Evolutionary conservation across 2,113 vertebrate species (phyloP).

Genomic region (Bubalus kerabau): DNA sequence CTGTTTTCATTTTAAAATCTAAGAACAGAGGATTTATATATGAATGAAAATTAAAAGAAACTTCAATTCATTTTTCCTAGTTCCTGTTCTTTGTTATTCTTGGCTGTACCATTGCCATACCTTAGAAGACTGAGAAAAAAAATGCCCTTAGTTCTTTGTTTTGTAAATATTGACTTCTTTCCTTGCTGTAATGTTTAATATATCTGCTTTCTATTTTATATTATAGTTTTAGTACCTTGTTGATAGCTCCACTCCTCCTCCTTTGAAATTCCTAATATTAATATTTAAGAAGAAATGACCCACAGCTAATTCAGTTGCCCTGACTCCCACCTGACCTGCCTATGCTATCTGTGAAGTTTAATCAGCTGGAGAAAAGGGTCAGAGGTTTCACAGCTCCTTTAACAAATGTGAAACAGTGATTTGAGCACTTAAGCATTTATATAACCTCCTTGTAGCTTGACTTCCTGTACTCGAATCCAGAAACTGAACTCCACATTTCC

Average conservation of each 20-base stretch:
- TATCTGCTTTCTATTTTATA: slow-evolving; percentile 51
- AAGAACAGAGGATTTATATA: slow-evolving; percentile 36
- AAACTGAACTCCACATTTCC: neutral
- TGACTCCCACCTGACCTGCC: neutral
- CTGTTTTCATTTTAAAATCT: slow-evolving; percentile 48
- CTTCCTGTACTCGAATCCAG: neutral
- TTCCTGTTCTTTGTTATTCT: slow-evolving; percentile 51
- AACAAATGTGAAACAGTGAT: neutral
- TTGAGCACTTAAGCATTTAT: neutral
- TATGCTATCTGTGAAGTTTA: neutral
- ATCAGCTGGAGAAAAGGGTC: neutral
- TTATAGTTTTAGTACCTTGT: neutral
- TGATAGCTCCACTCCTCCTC: neutral
- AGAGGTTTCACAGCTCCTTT: neutral
- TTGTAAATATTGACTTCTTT: slow-evolving; percentile 41
- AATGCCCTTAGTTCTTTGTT: neutral
- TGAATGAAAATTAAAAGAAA: slow-evolving; percentile 28
- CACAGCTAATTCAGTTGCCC: neutral
- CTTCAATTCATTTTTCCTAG: slow-evolving; percentile 7
- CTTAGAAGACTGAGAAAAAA: neutral
- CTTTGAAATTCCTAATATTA: neutral
- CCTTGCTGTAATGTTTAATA: neutral
- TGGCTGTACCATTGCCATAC: neutral
- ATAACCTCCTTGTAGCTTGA: neutral
- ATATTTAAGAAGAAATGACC: neutral